Conservation (phyloP, 1,140 invertebrate species). For the Anoplolepis gracilipes region DNA sequence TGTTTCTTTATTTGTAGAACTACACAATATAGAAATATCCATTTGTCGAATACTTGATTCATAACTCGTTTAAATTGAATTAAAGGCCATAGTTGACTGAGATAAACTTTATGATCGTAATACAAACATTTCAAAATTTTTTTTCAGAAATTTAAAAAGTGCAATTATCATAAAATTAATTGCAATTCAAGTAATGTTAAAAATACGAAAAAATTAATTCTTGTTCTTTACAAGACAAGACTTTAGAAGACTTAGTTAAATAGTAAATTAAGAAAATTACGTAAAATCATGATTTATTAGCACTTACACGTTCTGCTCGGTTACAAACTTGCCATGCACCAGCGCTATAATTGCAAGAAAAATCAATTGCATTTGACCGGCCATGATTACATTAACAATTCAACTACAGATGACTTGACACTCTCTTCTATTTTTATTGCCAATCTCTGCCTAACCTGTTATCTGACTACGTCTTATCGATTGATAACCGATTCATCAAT, state of each 20-base stretch:
- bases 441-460: not conserved
- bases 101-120: not conserved
- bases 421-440: slow-evolving; percentile 48
- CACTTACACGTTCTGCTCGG: not conserved
- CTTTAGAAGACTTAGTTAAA: not conserved
- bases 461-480: slow-evolving; percentile 45
- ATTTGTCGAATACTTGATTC: not conserved
- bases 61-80: not conserved
- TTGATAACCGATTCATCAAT: slow-evolving; percentile 1
- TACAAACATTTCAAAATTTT: not conserved
- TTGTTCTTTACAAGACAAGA: not conserved
- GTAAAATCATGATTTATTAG: not conserved
- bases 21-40: not conserved
- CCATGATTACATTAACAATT: slow-evolving; percentile 28
- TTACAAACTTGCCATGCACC: not conserved
- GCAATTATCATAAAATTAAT: not conserved
- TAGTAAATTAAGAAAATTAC: not conserved
- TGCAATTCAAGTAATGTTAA: not conserved
- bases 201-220: not conserved
- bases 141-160: not conserved
- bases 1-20: not conserved
- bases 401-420: not conserved
- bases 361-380: not conserved
- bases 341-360: not conserved
- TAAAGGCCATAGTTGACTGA: not conserved